Evolutionary conservation across 2,113 vertebrate genomes (phyloP).

Genomic region (Notarius lentiginosus): DNA sequence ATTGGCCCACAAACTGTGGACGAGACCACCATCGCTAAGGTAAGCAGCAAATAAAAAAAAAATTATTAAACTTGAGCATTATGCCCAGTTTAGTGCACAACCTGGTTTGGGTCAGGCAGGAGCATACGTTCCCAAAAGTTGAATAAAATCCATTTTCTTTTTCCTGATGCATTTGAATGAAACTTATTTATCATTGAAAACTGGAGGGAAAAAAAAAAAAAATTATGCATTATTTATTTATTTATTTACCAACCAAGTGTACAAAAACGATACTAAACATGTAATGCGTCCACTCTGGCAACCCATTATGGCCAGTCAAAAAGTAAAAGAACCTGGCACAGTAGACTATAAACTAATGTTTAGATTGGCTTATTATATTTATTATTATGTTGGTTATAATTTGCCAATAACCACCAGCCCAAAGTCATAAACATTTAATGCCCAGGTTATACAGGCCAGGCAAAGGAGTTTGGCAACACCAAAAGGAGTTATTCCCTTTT

Average conservation of each 20-base stretch:
- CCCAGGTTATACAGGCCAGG: neutral
- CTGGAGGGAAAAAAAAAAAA: neutral
- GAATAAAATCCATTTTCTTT: neutral
- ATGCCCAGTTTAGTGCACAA: neutral
- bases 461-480: neutral
- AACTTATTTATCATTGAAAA: neutral
- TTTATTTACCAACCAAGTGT: neutral
- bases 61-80: neutral
- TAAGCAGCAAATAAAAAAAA: slow-evolving; percentile 52
- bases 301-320: neutral
- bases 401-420: no score
- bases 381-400: no score
- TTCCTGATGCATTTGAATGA: neutral
- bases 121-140: neutral
- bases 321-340: neutral
- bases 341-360: neutral
- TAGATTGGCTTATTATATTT: neutral
- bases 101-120: no score
- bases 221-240: neutral
- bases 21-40: slow-evolving; percentile 79
- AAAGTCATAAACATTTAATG: neutral
- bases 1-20: slow-evolving; percentile 81
- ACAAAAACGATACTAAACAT: neutral
- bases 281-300: neutral
- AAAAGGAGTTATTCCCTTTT: neutral